Base-by-base conservation (phyloP, 2,113 vertebrate species). In the Syngnathoides biaculeatus region DNA sequence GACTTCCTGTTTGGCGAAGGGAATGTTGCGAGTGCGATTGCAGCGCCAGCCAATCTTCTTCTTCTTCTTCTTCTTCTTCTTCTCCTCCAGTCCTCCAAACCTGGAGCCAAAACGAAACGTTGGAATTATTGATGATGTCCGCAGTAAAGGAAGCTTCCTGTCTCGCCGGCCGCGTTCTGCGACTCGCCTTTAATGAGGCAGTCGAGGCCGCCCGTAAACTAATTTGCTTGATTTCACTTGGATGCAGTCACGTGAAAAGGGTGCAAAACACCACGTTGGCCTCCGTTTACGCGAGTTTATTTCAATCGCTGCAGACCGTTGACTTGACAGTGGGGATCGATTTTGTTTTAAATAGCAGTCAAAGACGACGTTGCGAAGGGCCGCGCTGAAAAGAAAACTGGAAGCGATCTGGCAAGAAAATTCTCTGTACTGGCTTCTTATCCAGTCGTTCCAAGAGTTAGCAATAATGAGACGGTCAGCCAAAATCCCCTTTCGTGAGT, bases 151-250 rank as follows among this genome's bases (percentile, higher is more conserved):
- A 67, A 67, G 43, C 7, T 7, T 62, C 2, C 38, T 11, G 58
- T 40, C 58, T 39, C 17, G 1, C 15, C 58, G 15, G 5, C n/a
- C 59, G 26, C 22, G 67, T 83, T 81, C 83, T 74, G 52, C 71
- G 68, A 57, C 52, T 70, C 72, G 55, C 55, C 14, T 30, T 27
- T 88, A 87, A 89, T 90, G 83, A 88, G n/a, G 30, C 74, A 77
- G 71, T 74, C 74, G 72, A 35, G 66, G 82, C 75, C 75, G 84
- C 81, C 79, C 83, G 74, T 81, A 81, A 86, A 85, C 71, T 76
- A 72, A 83, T 89, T 88, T 84, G 78, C 71, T 83, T 77, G 75
- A 83, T 85, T 87, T 86, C 78, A 87, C 81, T 90, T 88, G 90
- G 78, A 80, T 71, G 67, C 42, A 52, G 39, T 53, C n/a, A 63